Base-by-base conservation (phyloP, 2,888 invertebrate genomes). In the Philhelius pedissequus region DNA sequence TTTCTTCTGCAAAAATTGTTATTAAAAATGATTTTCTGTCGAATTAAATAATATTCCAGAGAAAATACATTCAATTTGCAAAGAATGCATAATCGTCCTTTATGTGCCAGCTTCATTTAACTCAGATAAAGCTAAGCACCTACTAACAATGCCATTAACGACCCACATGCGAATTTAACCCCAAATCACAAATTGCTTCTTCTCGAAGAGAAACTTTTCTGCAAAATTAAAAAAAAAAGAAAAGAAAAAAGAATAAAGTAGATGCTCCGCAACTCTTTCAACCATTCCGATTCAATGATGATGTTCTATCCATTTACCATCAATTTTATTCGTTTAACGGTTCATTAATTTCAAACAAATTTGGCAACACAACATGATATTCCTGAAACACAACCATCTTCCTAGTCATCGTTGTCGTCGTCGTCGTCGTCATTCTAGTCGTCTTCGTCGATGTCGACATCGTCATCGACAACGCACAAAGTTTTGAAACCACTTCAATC, bases 321-420 rank as follows among this genome's bases (percentile, higher is more conserved):
- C 83, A 84, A 84, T 80, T 84, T 84, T 80, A 84, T 84, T 84
- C 75, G 80, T 75, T 84, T 76, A 54, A 68, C 84, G 75, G 80
- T 80, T 84, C 84, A 80, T 84, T 84, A 76, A 79, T 75, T 75
- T 71, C 80, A 68, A 84, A 76, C 84, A 84, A 84, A 76, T 84
- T 84, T 80, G 84, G 71, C 75, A 80, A 84, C 75, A 80, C 70
- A 80, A 70, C 70, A 71, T 75, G 66, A 80, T 80, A 76, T 83
- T 83, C 69, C 56, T 74, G 66, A 79, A 79, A 73, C 70, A 68
- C 70, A 68, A 73, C 71, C 52, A 35, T 71, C 11, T 52, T 25
- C 13, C 9, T 20, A 35, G 56, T 40, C 58, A 22, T 58, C 11
- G 6, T 15, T 3, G 15, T 60, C 27, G 18, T 60, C 40, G 2